phyloP scores from a whole-genome alignment of 2,113 vertebrate species.

The Sylvilagus bachmani region DNA sequence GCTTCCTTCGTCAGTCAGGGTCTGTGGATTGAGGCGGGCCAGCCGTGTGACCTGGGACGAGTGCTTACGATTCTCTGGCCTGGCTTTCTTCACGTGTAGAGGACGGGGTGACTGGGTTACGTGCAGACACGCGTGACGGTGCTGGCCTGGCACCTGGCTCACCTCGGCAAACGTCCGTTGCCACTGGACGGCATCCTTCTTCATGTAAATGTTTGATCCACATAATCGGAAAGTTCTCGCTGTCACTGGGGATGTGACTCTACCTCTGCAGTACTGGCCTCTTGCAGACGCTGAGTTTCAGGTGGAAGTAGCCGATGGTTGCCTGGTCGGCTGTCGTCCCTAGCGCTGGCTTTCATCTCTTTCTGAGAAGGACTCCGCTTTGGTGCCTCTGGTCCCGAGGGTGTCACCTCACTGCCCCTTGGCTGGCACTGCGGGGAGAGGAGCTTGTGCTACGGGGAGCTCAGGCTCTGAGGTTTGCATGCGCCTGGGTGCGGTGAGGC shows the following conservation, averaged over 20 bases:
- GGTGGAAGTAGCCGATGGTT: neutral
- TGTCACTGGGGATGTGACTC: neutral
- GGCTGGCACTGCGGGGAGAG: rapidly evolving
- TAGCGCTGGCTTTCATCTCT: neutral
- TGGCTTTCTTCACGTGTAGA: neutral
- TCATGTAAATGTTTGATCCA: neutral
- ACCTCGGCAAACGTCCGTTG: rapidly evolving
- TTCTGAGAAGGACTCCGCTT: neutral
- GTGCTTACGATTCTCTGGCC: neutral
- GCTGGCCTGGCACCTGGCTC: neutral
- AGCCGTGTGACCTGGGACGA: neutral
- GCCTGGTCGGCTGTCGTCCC: neutral
- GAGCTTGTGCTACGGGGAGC: neutral
- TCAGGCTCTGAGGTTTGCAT: neutral
- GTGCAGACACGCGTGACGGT: rapidly evolving
- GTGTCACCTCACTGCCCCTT: rapidly evolving
- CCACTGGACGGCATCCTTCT: neutral
- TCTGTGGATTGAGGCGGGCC: neutral
- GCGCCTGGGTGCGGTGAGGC: too few species aligned
- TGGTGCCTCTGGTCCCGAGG: neutral
- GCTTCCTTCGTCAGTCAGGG: too few species aligned
- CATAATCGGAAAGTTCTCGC: neutral
- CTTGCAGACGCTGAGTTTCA: neutral
- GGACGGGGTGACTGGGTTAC: too few species aligned
- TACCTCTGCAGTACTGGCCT: neutral